phyloP scores from a whole-genome alignment of 2,797 vertebrate genomes.

The Falco biarmicus region DNA sequence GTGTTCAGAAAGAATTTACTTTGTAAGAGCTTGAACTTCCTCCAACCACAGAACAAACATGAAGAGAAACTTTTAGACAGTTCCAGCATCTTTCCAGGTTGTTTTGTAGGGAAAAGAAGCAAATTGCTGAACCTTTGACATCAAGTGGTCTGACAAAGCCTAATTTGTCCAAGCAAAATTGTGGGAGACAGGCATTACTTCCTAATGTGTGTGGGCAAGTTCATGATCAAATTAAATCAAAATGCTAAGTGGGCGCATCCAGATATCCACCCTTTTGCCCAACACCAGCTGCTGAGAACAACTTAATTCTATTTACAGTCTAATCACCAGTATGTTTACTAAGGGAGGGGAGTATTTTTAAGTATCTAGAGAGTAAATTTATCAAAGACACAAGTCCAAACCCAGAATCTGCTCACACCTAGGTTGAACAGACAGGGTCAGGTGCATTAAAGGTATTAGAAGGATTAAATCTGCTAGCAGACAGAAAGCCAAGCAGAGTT shows the following conservation, averaged over 20 bases:
- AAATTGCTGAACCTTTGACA: background rate
- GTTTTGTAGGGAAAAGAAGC: background rate
- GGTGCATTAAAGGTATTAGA: conserved; percentile 33
- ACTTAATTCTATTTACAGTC: conserved; percentile 17
- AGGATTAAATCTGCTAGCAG: conserved; percentile 55
- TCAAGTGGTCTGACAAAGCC: background rate
- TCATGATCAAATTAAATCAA: background rate
- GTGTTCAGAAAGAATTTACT: background rate
- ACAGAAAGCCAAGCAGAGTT: background rate
- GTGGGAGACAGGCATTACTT: background rate
- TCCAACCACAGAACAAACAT: background rate
- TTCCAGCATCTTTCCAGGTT: background rate
- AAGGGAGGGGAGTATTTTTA: conserved; percentile 9
- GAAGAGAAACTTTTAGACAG: background rate
- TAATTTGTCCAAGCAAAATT: background rate
- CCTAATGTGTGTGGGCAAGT: background rate
- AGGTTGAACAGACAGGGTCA: conserved; percentile 23
- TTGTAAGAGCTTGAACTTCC: background rate
- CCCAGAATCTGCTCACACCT: background rate
- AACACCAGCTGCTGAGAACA: background rate
- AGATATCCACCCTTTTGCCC: background rate
- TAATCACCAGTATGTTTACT: conserved; percentile 27
- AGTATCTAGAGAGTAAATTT: conserved; percentile 32
- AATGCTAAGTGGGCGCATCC: background rate
- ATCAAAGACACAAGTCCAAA: conserved; percentile 11